Evolutionary conservation across 2,113 vertebrate genomes (phyloP), one percentile per base, ranked within the genome.

Genomic region (Bubo scandiacus): DNA sequence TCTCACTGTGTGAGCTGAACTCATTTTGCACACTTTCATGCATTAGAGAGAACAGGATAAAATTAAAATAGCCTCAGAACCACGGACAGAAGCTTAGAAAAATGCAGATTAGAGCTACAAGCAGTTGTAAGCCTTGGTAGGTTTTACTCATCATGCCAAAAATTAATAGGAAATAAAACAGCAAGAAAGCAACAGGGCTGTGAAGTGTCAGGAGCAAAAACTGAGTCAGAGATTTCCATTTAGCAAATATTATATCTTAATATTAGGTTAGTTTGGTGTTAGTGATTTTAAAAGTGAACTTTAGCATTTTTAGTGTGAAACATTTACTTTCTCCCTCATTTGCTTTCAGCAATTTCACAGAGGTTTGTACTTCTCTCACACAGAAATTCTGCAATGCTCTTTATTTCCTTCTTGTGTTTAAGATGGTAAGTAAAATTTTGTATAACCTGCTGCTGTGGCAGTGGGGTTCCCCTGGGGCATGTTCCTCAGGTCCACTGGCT

Each of bases 401-500:
- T 58, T 34, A 9, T 58, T 84, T 93, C 17, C 17, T 52, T 32
- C 49, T 29, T 55, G 51, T 51, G 5, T 54, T 88, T 70, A 36
- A 30, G 49, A 52, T 0, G 2, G 32, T 7, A 58, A 54, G 21
- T 42, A 62, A 38, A 38, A 45, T 66, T 57, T n/a, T 14, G 11
- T 45, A 2, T 26, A 16, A 32, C 17, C 2, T 2, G 0, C 42
- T 63, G 32, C 52, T 74, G 38, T 36, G 38, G 32, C 55, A 66
- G 8, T 15, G 17, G 43, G 5, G 8, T 3, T 65, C 1, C 11
- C 47, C 30, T 52, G n/a, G 17, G 40, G 7, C 15, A 12, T 0
- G 0, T 52, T 58, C 36, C 40, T 45, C n/a, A 18, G 11, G 13
- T 58, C 20, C 72, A 73, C 54, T 73, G 62, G 34, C 34, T 66